phyloP scores from a whole-genome alignment of 1,140 invertebrate species.

The Amyelois transitella region DNA sequence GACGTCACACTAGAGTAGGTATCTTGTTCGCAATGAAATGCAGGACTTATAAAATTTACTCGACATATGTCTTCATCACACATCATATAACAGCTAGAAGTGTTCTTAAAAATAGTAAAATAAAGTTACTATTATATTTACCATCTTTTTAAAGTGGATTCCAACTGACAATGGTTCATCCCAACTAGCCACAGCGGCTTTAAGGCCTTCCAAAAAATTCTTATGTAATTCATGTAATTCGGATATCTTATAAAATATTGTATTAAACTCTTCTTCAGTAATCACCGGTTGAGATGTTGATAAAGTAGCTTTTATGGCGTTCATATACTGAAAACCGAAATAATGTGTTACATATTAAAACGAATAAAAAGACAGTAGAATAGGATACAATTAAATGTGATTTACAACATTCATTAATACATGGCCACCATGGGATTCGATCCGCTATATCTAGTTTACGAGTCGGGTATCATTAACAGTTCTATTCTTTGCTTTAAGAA shows the following conservation, averaged over 20 bases:
- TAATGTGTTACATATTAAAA: not conserved
- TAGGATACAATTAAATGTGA: no score
- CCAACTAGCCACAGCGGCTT: conserved; percentile 82
- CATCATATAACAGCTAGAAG: no score
- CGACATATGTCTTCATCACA: no score
- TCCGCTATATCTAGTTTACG: no score
- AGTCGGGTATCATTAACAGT: no score
- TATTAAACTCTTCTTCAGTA: conserved; percentile 89
- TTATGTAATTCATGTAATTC: conserved; percentile 88
- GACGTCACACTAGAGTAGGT: no score
- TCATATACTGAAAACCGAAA: conserved; percentile 85
- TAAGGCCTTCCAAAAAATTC: conserved; percentile 85
- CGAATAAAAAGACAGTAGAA: not conserved
- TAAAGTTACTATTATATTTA: conserved; percentile 26
- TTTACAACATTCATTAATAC: no score
- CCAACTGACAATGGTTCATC: conserved; percentile 82
- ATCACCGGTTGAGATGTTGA: conserved; percentile 92
- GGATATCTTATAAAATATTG: conserved; percentile 95
- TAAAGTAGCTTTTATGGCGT: conserved; percentile 90
- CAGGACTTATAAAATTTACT: no score
- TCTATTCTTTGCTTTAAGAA: no score
- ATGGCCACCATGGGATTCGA: no score
- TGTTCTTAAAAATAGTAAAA: not conserved
- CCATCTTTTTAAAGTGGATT: conserved; percentile 86
- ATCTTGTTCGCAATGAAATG: no score